Evolutionary conservation across 2,113 vertebrate species (phyloP), one percentile per base, ranked within the genome.

Genomic region (Uropsilus gracilis): DNA sequence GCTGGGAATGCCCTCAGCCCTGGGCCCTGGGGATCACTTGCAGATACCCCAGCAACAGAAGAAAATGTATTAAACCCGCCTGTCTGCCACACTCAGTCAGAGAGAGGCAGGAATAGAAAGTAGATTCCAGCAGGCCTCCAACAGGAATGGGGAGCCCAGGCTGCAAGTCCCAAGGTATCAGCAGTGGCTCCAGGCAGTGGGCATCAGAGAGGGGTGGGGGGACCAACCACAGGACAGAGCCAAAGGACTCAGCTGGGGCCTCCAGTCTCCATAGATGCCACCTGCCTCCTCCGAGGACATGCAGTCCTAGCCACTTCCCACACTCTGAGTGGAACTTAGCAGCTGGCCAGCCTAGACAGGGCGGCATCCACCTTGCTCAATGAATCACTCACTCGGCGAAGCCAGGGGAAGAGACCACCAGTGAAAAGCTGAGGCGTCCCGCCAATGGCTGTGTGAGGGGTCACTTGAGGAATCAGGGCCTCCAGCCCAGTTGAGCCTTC

Each of bases 401-500:
- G 46, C 3, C 50, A 59, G 59, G 4, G 28, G 4, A 73, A 22
- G 2, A 84, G 83, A 76, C 14, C 42, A 48, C 63, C 0, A 10
- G 20, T 0, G 50, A 78, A 61, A 46, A 16, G 26, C 34, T 26
- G 63, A 86, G 90, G 24, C 22, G 22, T 71, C 46, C 48, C 10
- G 37, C 42, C 57, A 73, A 32, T 16, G 26, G 37, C 59, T 2
- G 0, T 3, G 4, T 1, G 50, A 5, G 8, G 0, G 4, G 6
- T 30, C 71, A 57, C 24, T 30, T 1, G 4, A 20, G 37, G 76
- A 55, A 34, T 37, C 34, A 66, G 42, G 20, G 44, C 37, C n/a
- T 34, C 5, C 1, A 39, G 55, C 42, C n/a, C 48, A n/a, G 48
- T 10, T 48, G 6, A 46, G 53, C n/a, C 73, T 44, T 77, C 14